A percentile compares a stretch with the other conserved stretches of the same genome.
phyloP scores from a whole-genome alignment of 2,888 invertebrate genomes.

The Microchrysa polita region DNA sequence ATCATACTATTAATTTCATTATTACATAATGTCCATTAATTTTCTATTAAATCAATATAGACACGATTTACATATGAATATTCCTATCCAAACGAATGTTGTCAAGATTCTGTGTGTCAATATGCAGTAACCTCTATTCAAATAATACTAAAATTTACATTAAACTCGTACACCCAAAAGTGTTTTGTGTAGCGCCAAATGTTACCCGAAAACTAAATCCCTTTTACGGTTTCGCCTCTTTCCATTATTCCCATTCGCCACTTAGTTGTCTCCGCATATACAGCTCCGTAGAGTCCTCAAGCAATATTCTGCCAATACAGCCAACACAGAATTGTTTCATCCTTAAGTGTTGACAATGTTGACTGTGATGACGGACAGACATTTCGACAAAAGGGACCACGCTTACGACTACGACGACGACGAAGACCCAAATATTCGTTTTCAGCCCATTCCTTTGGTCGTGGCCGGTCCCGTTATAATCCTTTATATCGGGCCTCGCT shows the following conservation, averaged over 20 bases:
- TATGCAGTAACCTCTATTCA: background rate
- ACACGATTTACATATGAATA: too few relatives aligned
- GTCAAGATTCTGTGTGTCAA: too few relatives aligned
- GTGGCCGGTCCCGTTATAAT: background rate
- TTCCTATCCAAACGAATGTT: background rate
- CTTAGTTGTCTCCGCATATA: too few relatives aligned
- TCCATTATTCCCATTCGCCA: too few relatives aligned
- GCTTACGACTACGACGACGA: too few relatives aligned
- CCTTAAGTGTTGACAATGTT: slow-evolving; percentile 32
- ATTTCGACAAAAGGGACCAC: slow-evolving; percentile 18
- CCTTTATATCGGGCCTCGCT: background rate
- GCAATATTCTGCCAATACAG: background rate
- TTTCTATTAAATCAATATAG: too few relatives aligned
- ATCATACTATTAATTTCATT: too few relatives aligned
- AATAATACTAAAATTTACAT: background rate
- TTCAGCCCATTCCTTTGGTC: background rate
- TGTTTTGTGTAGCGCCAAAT: slow-evolving; percentile 13
- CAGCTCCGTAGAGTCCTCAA: background rate
- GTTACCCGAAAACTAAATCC: slow-evolving; percentile 18
- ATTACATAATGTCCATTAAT: too few relatives aligned
- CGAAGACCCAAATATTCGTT: slow-evolving; percentile 32
- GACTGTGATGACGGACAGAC: slow-evolving; percentile 33
- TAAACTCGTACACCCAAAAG: background rate
- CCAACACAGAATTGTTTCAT: slow-evolving; percentile 31
- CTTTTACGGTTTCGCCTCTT: too few relatives aligned